Base-by-base conservation (phyloP, 2,113 vertebrate genomes). In the Origma solitaria region DNA sequence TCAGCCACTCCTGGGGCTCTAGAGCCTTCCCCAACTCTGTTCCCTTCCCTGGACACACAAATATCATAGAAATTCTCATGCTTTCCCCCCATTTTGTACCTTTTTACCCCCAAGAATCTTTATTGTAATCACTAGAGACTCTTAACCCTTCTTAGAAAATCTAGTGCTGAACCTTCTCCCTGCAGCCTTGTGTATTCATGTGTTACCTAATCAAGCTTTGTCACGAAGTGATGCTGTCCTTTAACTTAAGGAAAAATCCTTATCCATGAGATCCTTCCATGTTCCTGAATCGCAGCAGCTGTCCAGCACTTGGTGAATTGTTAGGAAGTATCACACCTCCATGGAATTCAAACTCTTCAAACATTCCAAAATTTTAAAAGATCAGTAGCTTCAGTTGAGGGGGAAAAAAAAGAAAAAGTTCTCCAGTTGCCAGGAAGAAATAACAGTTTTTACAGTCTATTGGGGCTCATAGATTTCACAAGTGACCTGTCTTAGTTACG, bases 11-110 rank as follows among this genome's bases (percentile, higher is more conserved):
- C 44, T 49, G 44, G 4, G 25, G 1, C n/a, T 88, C 68, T 68
- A 50, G 11, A 0, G 2, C 31, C 50, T 31, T 66, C 35, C 35
- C 21, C 82, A 51, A 21, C 33, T 44, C 53, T 0, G 0, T 22
- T 60, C 22, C 45, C 28, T 53, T 21, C 61, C 3, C 38, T 60
- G n/a, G 28, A 68, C 13, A 7, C 11, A n/a, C 24, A 82, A 21
- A 45, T 38, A 18, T 2, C 7, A 6, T 3, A 68, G 53, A 71
- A 51, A 40, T 49, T 28, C 8, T 30, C 18, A 9, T 16, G 5
- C 13, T 72, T 58, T 42, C 40, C 22, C 6, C 4, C 6, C 5
- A 31, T 38, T 54, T 79, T 37, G 3, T 42, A 17, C 2, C 9
- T 20, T 44, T 38, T 65, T 28, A 4, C 1, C 2, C 2, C 1